These are phyloP conservation scores for Mimumesa dahlbomi DNA, from an alignment of 2,888 invertebrate species.

Conservation along the genomic window DNA sequence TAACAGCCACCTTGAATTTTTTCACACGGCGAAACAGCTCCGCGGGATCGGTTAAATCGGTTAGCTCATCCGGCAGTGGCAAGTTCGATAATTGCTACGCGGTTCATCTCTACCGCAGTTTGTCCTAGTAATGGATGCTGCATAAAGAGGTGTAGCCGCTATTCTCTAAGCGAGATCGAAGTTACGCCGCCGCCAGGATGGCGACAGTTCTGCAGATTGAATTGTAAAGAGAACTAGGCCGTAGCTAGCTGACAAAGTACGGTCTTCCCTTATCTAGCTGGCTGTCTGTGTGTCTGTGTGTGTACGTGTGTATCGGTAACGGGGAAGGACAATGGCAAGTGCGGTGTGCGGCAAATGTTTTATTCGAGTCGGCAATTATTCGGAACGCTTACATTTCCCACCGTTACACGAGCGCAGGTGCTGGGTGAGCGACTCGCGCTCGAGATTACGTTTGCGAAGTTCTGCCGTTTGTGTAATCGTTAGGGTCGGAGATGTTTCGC, in stretches of 20 bases:
- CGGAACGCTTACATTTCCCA: too few species aligned
- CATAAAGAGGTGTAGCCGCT: slow-evolving; percentile 50
- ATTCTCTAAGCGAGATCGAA: slow-evolving; percentile 49
- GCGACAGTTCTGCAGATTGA: slow-evolving; percentile 53
- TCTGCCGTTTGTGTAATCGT: too few species aligned
- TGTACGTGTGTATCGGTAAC: slow-evolving; percentile 37
- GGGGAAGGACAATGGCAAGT: slow-evolving; percentile 43
- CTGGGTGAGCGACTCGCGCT: too few species aligned
- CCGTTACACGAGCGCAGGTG: too few species aligned
- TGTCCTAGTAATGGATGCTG: slow-evolving; percentile 54
- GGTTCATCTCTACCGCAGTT: slow-evolving; percentile 51
- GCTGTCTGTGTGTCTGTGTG: slow-evolving; percentile 33
- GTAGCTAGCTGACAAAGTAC: slow-evolving; percentile 42
- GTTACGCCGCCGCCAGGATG: slow-evolving; percentile 38
- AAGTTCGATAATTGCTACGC: slow-evolving; percentile 53
- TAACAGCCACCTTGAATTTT: slow-evolving; percentile 27
- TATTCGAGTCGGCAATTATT: slow-evolving; percentile 48
- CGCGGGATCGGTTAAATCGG: not conserved
- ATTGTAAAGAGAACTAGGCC: slow-evolving; percentile 59
- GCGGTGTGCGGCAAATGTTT: slow-evolving; percentile 44
- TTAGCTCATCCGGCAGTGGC: slow-evolving; percentile 15
- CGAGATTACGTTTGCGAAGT: too few species aligned
- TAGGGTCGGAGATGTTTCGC: too few species aligned
- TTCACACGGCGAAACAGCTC: slow-evolving; percentile 21
- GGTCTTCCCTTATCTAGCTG: slow-evolving; percentile 5